Evolutionary conservation across 2,113 vertebrate genomes (phyloP), one percentile per base, ranked within the genome.

Genomic region (Penelope pileata): DNA sequence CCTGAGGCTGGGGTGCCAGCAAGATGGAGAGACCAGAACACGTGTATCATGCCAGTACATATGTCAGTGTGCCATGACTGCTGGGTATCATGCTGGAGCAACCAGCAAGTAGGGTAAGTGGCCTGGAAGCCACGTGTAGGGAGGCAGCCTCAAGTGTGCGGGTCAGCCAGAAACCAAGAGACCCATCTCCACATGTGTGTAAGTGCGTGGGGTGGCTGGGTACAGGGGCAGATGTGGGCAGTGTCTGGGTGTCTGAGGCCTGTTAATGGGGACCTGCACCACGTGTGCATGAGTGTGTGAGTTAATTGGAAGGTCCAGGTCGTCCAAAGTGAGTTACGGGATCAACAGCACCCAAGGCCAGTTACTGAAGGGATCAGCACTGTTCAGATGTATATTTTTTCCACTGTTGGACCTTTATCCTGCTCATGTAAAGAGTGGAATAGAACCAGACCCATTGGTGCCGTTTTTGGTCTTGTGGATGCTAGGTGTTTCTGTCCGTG

Each of bases 231-330:
- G 79, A 19, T 76, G 34, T 54, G 30, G 27, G n/a, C 60, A 23
- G 43, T 51, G 32, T 36, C 14, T 36, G 58, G 23, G n/a, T 36
- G n/a, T 58, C 50, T 58, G 16, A 72, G 50, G 36, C 43, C 8
- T 17, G 32, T 64, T 58, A 50, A 36, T 59, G 59, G 45, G n/a
- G 51, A 21, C 59, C 36, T 40, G 19, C 36, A 59, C 15, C 45
- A 38, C 3, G 0, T 51, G 36, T 45, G 32, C 54, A n/a, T 58
- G 54, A 32, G n/a, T 51, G 27, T 40, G 67, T 0, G 1, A 66
- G 67, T 18, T 53, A 54, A 34, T 21, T 34, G 40, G 38, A 47
- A 80, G 45, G 38, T 45, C 32, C 42, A 29, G 43, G 51, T 43
- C 32, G 51, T 51, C 36, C 66, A 43, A 26, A 1, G 2, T 45